These are phyloP conservation scores for Varanus salvator DNA, from an alignment of 2,113 vertebrate species.

Conservation along the genomic window DNA sequence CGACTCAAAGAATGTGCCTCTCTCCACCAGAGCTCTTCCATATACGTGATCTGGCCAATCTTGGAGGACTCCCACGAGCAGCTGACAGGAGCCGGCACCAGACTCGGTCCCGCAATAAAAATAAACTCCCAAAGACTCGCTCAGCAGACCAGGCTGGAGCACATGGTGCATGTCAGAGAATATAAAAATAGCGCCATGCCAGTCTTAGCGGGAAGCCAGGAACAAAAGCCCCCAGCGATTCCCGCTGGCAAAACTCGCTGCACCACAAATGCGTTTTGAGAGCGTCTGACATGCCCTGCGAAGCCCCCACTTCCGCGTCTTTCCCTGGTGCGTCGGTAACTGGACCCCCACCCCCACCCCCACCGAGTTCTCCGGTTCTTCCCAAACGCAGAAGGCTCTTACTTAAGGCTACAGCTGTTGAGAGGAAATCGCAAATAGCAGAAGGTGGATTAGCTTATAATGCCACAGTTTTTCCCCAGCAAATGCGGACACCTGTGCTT, in stretches of 20 bases:
- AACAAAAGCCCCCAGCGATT: constrained; percentile 53
- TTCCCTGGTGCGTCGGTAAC: constrained; percentile 67
- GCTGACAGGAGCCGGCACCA: rapidly evolving
- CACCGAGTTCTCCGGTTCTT: constrained; percentile 70
- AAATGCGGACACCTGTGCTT: constrained; percentile 76
- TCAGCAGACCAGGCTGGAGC: constrained; percentile 30
- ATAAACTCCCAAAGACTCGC: neutral
- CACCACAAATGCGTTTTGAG: constrained; percentile 62
- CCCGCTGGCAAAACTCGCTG: constrained; percentile 64
- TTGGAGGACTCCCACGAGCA: constrained; percentile 26
- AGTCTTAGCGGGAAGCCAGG: constrained; percentile 47
- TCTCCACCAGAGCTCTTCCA: constrained; percentile 14
- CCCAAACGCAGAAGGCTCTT: constrained; percentile 73
- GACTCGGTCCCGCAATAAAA: constrained; percentile 42
- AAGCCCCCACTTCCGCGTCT: constrained; percentile 63
- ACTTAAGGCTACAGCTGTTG: constrained; percentile 74
- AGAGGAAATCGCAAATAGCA: constrained; percentile 78
- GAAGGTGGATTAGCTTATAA: constrained; percentile 76
- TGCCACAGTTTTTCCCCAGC: constrained; percentile 75
- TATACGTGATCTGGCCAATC: constrained; percentile 33
- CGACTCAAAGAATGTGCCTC: constrained; percentile 6
- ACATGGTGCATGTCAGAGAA: neutral
- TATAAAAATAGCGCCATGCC: constrained; percentile 18
- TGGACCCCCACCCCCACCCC: constrained; percentile 65
- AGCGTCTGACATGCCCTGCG: constrained; percentile 65